Base-by-base conservation (phyloP, 2,797 vertebrate genomes). In the Numenius phaeopus region DNA sequence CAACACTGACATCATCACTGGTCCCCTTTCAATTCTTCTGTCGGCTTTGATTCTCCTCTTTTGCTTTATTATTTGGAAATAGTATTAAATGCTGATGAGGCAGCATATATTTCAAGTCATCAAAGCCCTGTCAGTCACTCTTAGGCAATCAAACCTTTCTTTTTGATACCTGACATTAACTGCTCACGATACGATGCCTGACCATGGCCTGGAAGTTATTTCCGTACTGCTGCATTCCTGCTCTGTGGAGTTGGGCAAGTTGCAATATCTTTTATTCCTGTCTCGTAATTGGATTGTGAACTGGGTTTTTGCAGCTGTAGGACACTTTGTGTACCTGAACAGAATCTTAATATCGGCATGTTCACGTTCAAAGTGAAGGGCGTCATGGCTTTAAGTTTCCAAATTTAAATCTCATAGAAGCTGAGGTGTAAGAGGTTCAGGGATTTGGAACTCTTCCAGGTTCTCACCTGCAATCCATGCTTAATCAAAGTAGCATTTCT, bases 211-310 rank as follows among this genome's bases (percentile, higher is more conserved):
- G 72, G 40, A 78, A 54, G 14, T 39, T 85, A 1, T 89, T 61
- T 59, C 24, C 26, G 1, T 54, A 23, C 14, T 78, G 52, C 65
- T 39, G 10, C 14, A 12, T 86, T 78, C 71, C 87, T 65, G 29
- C 47, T 78, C 19, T 75, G 30, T 4, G 19, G n/a, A n/a, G 7
- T 9, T 49, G 61, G 67, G 37, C 32, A 73, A 73, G 58, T 47
- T 57, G 55, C n/a, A 34, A 0, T 58, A 34, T 69, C 16, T 82
- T 75, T 75, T 37, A n/a, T 47, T 83, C 22, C 12, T 10, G 1
- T 15, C 20, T 44, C n/a, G 12, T 52, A 55, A 57, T 0, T 39
- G 37, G n/a, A 46, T 67, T 0, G 0, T 14, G 29, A 84, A 80
- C 40, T 81, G 30, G 10, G 14, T 89, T 95, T 96, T 95, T 93